Base-by-base conservation (phyloP, 2,797 vertebrate genomes). In the Girardinus metallicus region DNA sequence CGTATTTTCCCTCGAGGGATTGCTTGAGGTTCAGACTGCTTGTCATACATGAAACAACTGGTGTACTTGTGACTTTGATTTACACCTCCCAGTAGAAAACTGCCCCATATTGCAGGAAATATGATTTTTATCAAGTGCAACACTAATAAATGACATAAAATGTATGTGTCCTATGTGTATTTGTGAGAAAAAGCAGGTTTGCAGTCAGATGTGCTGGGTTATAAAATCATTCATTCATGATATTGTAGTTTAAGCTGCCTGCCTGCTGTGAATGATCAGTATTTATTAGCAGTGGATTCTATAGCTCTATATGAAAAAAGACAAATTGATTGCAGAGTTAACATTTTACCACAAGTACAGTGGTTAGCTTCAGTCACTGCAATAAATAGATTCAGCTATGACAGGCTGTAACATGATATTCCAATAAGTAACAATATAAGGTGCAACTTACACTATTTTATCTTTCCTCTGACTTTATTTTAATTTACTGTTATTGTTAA, bases 1-100 rank as follows among this genome's bases (percentile, higher is more conserved):
- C 71, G n/a, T 29, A 5, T 85, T 70, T 83, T 68, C 68, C 43
- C 44, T 76, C 36, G 31, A 85, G 71, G 51, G 13, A 23, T 57
- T 43, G 41, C 73, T 85, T 26, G 62, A 80, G 73, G 76, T 34
- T 13, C 13, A 5, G 39, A 66, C 70, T 73, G 57, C 77, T 68
- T 68, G 9, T 73, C 47, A 36, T 73, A 11, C 70, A 15, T 49
- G 16, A n/a, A 73, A n/a, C 46, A 15, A 7, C 41, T 23, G 8
- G 26, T 46, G 8, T 29, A 26, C 23, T 26, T 12, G 76, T 18
- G 23, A 4, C 71, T 41, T 18, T 68, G 36, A 68, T 68, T 41
- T 21, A 16, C 57, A 62, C 29, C 13, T 62, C 57, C 5, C 57
- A 62, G 57, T 57, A 57, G 26, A 57, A 57, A 57, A 57, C 55